Conservation (phyloP, 2,797 vertebrate genomes). For the Protonibea diacanthus region DNA sequence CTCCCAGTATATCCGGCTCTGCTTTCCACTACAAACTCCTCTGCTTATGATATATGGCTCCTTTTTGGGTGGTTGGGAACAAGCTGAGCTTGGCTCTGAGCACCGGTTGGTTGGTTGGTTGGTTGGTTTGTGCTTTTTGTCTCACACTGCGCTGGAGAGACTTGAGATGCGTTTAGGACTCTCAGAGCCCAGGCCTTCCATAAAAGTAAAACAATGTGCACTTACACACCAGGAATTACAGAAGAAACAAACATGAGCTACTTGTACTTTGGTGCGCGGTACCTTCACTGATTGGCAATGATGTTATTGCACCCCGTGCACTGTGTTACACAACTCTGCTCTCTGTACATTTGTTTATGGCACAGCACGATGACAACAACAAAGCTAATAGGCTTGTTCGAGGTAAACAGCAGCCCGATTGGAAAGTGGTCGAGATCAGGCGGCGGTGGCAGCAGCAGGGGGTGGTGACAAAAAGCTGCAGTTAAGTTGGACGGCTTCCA, state of each 20-base stretch:
- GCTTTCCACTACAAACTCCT: slow-evolving; percentile 33
- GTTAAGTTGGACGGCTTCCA: too few species aligned
- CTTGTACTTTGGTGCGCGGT: background rate
- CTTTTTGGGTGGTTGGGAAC: slow-evolving; percentile 46
- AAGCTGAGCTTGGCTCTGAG: background rate
- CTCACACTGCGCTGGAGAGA: slow-evolving; percentile 7
- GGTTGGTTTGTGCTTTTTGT: slow-evolving; percentile 25
- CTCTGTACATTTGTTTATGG: slow-evolving; percentile 3
- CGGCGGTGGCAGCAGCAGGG: too few species aligned
- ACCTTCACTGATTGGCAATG: background rate
- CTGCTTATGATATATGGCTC: slow-evolving; percentile 25
- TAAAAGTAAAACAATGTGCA: background rate
- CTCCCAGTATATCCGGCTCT: slow-evolving; percentile 56
- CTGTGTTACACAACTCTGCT: background rate
- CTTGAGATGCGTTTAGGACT: slow-evolving; percentile 5
- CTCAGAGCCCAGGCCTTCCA: background rate
- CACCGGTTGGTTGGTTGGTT: slow-evolving; percentile 18
- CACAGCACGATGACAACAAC: too few species aligned
- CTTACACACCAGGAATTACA: background rate
- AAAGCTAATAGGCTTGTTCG: too few species aligned
- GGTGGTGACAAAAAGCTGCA: too few species aligned
- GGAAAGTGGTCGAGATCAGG: too few species aligned
- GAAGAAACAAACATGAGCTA: background rate
- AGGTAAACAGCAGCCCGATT: too few species aligned
- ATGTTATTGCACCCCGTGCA: background rate